Evolutionary conservation across 2,797 vertebrate genomes (phyloP).

Genomic region (Furcifer pardalis): DNA sequence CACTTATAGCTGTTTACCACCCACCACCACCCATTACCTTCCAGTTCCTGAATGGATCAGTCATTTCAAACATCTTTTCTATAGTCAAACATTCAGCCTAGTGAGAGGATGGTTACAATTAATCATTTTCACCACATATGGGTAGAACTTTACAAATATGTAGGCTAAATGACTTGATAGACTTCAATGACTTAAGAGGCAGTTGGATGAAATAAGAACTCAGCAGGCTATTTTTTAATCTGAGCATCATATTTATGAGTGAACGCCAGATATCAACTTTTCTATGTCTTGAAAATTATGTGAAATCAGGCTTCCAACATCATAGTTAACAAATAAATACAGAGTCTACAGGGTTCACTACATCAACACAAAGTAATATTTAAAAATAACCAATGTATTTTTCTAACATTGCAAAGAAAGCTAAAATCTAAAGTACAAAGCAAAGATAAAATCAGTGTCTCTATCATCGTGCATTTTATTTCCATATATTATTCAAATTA

Average conservation of each 20-base stretch:
- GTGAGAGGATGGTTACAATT: not conserved
- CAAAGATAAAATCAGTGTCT: not conserved
- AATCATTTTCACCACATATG: not conserved
- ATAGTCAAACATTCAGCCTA: not conserved
- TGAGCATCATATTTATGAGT: not conserved
- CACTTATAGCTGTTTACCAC: conserved; percentile 25
- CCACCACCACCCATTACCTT: conserved; percentile 59
- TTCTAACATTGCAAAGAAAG: not conserved
- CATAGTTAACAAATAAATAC: not conserved
- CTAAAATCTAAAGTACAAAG: not conserved
- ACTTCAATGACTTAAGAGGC: not conserved
- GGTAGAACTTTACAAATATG: not conserved
- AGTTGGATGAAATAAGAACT: not conserved
- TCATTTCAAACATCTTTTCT: conserved; percentile 17
- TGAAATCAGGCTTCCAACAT: not conserved
- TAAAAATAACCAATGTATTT: not conserved
- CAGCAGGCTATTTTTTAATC: not conserved
- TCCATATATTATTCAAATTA: not conserved
- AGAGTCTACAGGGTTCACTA: not conserved
- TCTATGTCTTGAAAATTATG: not conserved
- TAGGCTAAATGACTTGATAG: not conserved
- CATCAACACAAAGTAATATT: not conserved
- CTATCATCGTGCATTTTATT: not conserved
- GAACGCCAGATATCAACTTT: not conserved
- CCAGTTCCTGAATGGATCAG: conserved; percentile 27